A percentile compares a stretch with the other conserved stretches of the same genome.
Evolutionary conservation across 1,140 invertebrate genomes (phyloP).

Genomic region (Scylla paramamosain): DNA sequence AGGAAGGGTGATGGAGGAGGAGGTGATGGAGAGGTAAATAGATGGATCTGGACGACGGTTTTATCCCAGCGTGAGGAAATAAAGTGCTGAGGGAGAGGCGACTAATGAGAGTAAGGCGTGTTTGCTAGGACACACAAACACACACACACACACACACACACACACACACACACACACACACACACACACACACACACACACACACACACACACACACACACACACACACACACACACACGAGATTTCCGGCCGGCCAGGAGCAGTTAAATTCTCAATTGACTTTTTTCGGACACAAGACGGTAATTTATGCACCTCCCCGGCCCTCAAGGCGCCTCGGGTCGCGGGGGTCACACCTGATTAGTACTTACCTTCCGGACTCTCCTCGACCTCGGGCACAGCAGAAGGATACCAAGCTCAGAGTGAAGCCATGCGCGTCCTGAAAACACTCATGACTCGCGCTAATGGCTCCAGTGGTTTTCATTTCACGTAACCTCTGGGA

Average conservation of each 20-base stretch:
- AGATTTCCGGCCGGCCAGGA: not conserved
- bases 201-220: conserved; percentile 20
- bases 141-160: conserved; percentile 20
- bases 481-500: no score
- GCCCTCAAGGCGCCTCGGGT: not conserved
- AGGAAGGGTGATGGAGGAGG: not conserved
- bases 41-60: no score
- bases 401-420: not conserved
- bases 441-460: no score
- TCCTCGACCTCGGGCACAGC: not conserved
- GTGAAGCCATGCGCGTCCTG: no score
- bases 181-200: not conserved
- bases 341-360: conserved; percentile 7
- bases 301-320: not conserved
- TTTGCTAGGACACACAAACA: conserved; percentile 7
- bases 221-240: conserved; percentile 9
- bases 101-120: not conserved
- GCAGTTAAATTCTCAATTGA: conserved; percentile 23
- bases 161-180: not conserved
- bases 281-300: not conserved
- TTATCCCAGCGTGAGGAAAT: not conserved
- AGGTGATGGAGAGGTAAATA: not conserved
- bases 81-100: not conserved
- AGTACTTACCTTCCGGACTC: not conserved
- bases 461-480: no score